phyloP scores from a whole-genome alignment of 2,113 vertebrate genomes.

The Podarcis muralis region DNA sequence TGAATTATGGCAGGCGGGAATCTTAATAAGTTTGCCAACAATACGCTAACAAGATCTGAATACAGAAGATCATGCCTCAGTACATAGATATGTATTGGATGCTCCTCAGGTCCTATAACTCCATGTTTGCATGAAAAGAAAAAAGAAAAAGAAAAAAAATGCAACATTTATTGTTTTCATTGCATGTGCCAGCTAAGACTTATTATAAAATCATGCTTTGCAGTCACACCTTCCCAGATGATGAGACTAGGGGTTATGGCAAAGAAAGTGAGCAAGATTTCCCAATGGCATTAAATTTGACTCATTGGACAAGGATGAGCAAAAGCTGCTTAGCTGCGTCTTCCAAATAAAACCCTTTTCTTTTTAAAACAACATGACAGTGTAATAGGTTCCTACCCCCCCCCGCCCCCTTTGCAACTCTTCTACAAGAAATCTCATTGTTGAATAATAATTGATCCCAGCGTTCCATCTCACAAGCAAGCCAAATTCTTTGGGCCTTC shows the following conservation, averaged over 20 bases:
- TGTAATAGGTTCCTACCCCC: constrained; percentile 12
- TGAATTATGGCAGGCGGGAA: neutral
- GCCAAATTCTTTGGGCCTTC: constrained; percentile 60
- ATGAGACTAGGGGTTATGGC: constrained; percentile 29
- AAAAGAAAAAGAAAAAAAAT: neutral
- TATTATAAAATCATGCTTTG: constrained; percentile 42
- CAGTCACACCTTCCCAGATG: constrained; percentile 52
- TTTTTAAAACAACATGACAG: constrained; percentile 34
- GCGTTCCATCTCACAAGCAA: constrained; percentile 7
- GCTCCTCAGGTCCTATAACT: neutral
- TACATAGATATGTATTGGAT: neutral
- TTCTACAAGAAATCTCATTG: constrained; percentile 49
- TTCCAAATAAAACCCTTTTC: constrained; percentile 48
- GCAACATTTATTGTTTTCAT: constrained; percentile 41
- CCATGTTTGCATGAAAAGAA: neutral
- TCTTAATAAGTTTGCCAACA: neutral
- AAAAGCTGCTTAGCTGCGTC: constrained; percentile 16
- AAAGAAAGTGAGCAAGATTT: constrained; percentile 33
- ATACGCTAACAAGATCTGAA: neutral
- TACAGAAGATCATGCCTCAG: neutral
- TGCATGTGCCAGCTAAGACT: constrained; percentile 40
- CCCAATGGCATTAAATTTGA: constrained; percentile 24
- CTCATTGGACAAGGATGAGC: constrained; percentile 33
- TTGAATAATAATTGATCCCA: constrained; percentile 64
- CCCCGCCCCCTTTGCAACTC: constrained; percentile 24